These are phyloP conservation scores for Xiphorhynchus elegans DNA, from an alignment of 2,113 vertebrate species.

Conservation along the genomic window DNA sequence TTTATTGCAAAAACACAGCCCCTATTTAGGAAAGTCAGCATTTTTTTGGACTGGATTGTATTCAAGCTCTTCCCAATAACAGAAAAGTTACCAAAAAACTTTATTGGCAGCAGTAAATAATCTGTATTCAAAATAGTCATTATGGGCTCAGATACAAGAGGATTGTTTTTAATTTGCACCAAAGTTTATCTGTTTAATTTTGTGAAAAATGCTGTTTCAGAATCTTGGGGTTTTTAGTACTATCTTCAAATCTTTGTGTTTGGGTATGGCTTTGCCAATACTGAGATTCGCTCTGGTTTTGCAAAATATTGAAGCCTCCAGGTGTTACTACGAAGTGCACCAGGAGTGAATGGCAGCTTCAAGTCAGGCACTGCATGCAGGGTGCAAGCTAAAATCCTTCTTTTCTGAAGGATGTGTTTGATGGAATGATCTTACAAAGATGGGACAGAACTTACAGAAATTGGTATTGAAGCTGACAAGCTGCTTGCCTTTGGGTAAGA, in stretches of 20 bases:
- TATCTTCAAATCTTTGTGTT: background rate
- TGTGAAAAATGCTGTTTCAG: background rate
- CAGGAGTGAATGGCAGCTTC: background rate
- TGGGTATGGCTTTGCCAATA: background rate
- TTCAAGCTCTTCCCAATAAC: slow-evolving; percentile 74
- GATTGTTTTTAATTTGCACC: slow-evolving; percentile 44
- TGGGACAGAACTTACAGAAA: background rate
- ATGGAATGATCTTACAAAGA: background rate
- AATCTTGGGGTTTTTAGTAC: background rate
- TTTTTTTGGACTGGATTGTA: slow-evolving; percentile 70
- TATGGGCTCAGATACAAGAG: slow-evolving; percentile 26
- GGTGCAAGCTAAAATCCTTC: background rate
- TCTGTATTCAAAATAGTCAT: slow-evolving; percentile 59
- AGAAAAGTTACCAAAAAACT: slow-evolving; percentile 68
- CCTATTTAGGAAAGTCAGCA: slow-evolving; percentile 77
- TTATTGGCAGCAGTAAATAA: slow-evolving; percentile 54
- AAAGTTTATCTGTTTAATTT: slow-evolving; percentile 43
- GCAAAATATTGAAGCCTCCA: background rate
- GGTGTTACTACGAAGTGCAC: background rate
- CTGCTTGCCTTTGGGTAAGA: background rate
- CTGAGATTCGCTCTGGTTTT: background rate
- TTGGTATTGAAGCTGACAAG: background rate
- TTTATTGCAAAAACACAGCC: slow-evolving; percentile 81
- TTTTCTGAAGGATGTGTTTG: background rate
- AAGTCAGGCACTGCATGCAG: background rate